Evolutionary conservation across 2,797 vertebrate species (phyloP), one percentile per base, ranked within the genome.

Genomic region (Florisuga fusca): DNA sequence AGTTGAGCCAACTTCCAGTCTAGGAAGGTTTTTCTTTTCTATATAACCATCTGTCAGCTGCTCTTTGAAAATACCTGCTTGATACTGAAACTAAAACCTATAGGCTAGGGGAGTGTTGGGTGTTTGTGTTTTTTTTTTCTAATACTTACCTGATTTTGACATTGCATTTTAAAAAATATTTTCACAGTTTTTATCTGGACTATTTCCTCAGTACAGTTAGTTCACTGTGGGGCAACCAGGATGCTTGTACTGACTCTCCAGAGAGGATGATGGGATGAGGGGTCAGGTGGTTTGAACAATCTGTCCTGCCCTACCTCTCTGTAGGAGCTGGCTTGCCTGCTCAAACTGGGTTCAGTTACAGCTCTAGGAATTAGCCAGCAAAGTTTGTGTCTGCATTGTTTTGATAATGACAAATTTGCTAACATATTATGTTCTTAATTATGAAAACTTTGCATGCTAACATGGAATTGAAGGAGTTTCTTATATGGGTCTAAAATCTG

Each of bases 1-100:
- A 72, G 41, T 78, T 93, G 57, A 84, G 73, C 91, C 83, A 80
- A 2, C 20, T 85, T 87, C 18, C 25, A 83, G 1, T 41, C 67
- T 83, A 85, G 91, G 89, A 95, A 61, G 45, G 20, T 81, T 84
- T 84, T 84, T 81, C 29, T 21, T 62, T 95, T 79, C 59, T 51
- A 53, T 19, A 9, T 20, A 74, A 23, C 71, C 25, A 78, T 88
- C 80, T 93, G 74, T 79, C 21, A 81, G 51, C 54, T 93, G 71
- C 77, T 75, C 38, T 89, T 72, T 84, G 63, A 41, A 93, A 93
- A 51, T 72, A 38, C 0, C 23, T 78, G 1, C 31, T 64, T 84
- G 53, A 9, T 84, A 10, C 29, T 87, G 51, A 90, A 79, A 41
- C 16, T 83, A 45, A 87, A 74, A 51, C 29, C 14, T n/a, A 12